phyloP scores from a whole-genome alignment of 2,797 vertebrate genomes.

The Ctenopoma kingsleyae region DNA sequence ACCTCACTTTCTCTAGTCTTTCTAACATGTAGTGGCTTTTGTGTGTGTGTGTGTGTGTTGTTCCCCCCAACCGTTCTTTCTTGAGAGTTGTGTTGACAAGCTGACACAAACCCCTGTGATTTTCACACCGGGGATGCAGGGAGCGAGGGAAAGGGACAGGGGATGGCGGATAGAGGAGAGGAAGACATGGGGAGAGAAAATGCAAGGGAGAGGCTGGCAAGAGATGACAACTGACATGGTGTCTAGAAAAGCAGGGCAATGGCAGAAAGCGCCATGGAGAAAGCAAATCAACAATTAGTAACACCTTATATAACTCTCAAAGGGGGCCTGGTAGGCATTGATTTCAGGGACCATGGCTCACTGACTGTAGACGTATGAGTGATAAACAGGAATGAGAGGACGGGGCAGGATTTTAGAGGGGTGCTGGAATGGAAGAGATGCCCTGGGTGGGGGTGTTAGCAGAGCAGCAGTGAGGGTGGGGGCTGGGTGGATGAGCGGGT shows the following conservation, averaged over 20 bases:
- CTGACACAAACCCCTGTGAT: slow-evolving; percentile 83
- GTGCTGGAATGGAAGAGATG: slow-evolving; percentile 54
- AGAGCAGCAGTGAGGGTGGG: slow-evolving; percentile 28
- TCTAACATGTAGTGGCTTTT: slow-evolving; percentile 60
- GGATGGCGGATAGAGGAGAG: slow-evolving; percentile 46
- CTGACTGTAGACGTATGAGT: slow-evolving; percentile 61
- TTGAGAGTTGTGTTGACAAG: slow-evolving; percentile 79
- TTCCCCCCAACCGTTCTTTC: slow-evolving; percentile 59
- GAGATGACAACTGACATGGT: slow-evolving; percentile 66
- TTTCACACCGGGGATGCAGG: slow-evolving; percentile 77
- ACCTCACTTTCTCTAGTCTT: slow-evolving; percentile 67
- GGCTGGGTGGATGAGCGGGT: slow-evolving; percentile 59
- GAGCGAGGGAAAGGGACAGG: slow-evolving; percentile 56
- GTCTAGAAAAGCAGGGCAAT: slow-evolving; percentile 61
- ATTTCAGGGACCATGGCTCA: slow-evolving; percentile 76
- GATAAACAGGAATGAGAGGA: slow-evolving; percentile 66
- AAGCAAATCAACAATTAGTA: slow-evolving; percentile 85
- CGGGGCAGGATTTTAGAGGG: slow-evolving; percentile 55
- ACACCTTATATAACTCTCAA: slow-evolving; percentile 78
- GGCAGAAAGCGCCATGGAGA: slow-evolving; percentile 68
- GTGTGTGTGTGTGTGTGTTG: slow-evolving; percentile 31
- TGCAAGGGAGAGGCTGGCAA: slow-evolving; percentile 62
- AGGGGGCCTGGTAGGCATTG: slow-evolving; percentile 69
- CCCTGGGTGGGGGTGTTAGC: slow-evolving; percentile 59
- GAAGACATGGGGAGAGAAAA: slow-evolving; percentile 58